Evolutionary conservation across 2,888 invertebrate species (phyloP), one percentile per base, ranked within the genome.

Genomic region (Tinea trinotella): DNA sequence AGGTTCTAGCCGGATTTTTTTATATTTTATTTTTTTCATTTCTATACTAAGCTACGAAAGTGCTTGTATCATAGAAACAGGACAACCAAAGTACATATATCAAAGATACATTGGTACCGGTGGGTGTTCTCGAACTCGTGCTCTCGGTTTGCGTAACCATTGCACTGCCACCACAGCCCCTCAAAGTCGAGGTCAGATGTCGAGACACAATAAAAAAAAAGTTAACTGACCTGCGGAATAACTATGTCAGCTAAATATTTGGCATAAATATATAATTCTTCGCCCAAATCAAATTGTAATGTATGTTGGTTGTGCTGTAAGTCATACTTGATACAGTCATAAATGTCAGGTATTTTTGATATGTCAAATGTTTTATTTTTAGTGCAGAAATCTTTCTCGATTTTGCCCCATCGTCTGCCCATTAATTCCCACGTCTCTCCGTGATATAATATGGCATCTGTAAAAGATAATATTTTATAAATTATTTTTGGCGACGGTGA

Each of bases 341-440:
- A 99, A 61, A 99, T 99, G 73, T 99, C 99, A 0, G 99, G 99
- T 56, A 99, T 96, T 84, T 99, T 99, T 4, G 98, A 98, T 65
- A 99, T 99, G 74, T 99, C 99, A 76, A 94, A 99, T 35, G 92
- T 90, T 62, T 93, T 94, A 64, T 93, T 94, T 75, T 98, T 98
- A 0, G 95, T 93, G 66, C 93, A 95, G 73, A 99, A 99, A 76
- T 99, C 99, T 76, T 99, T 98, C 70, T 98, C 97, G 54, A 99
- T 94, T 82, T 99, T 99, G 40, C 96, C 95, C 99, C 99, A 99
- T 10, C 99, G 89, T 15, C 99, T 89, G 4, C 96, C 96, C 94
- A 99, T 97, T 58, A 99, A 83, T 69, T 99, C 99, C 99, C 99
- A 99, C 0, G 98, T 97, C 82, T 99, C 99, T 3, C 98, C 98